These are phyloP conservation scores for Cricetomys ansorgei DNA, from an alignment of 2,113 vertebrate genomes.

Conservation along the genomic window DNA sequence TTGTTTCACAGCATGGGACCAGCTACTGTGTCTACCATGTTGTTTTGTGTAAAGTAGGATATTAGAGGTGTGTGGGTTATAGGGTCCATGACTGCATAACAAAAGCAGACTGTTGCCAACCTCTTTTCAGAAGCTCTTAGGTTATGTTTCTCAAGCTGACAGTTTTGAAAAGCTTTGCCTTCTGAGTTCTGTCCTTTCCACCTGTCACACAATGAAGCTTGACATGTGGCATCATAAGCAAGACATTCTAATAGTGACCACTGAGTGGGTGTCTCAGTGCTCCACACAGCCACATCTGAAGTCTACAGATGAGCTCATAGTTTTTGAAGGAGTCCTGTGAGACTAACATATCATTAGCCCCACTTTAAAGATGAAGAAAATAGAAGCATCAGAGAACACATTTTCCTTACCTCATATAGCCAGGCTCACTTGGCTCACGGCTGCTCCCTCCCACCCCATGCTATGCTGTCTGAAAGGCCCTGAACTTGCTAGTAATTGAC, in stretches of 20 bases:
- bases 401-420: neutral
- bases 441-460: neutral
- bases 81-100: neutral
- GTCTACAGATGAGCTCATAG: neutral
- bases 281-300: neutral
- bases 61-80: neutral
- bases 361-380: constrained; percentile 33
- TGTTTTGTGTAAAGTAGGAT: neutral
- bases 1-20: constrained; percentile 38
- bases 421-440: neutral
- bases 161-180: neutral
- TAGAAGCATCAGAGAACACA: neutral
- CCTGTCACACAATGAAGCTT: neutral
- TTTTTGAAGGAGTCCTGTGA: neutral
- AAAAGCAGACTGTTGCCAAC: neutral
- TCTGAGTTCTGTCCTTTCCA: neutral
- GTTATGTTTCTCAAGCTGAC: neutral
- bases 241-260: neutral
- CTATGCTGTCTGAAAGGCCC: neutral
- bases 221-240: neutral
- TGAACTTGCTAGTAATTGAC: neutral
- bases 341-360: neutral
- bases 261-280: neutral
- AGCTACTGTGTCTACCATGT: neutral
- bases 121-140: neutral